Conservation (phyloP, 1,140 invertebrate genomes). For the Coptotermes formosanus region DNA sequence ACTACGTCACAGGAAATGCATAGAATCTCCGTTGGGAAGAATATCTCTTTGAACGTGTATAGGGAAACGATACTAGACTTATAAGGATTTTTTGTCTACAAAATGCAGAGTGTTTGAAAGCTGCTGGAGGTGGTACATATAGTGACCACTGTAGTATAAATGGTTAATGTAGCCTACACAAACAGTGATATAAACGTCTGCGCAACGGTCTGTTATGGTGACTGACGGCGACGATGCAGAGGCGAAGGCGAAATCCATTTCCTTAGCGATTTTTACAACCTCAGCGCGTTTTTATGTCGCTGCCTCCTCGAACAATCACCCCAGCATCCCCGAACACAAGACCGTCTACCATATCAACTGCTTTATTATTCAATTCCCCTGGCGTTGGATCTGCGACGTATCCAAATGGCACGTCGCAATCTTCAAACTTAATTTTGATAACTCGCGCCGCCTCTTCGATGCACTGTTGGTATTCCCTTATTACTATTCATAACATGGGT, state of each 20-base stretch:
- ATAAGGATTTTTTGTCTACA: too few relatives aligned
- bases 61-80: too few relatives aligned
- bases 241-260: neutral
- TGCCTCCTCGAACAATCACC: neutral
- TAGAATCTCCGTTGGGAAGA: too few relatives aligned
- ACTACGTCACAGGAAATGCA: too few relatives aligned
- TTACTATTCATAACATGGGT: neutral
- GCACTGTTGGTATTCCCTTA: neutral
- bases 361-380: constrained; percentile 1
- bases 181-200: neutral
- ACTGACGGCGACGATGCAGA: neutral
- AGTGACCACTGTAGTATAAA: too few relatives aligned
- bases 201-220: neutral
- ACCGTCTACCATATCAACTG: neutral
- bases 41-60: too few relatives aligned
- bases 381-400: neutral
- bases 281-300: neutral
- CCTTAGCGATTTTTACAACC: neutral
- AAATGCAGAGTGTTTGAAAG: too few relatives aligned
- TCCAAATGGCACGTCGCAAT: neutral
- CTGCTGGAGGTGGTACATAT: too few relatives aligned
- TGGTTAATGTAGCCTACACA: too few relatives aligned
- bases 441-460: neutral
- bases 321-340: neutral
- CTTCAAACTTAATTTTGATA: neutral